Percentiles rank a stretch among this genome's conserved stretches.
These are phyloP conservation scores for Penelope pileata DNA, from an alignment of 2,113 vertebrate genomes.

Conservation along the genomic window DNA sequence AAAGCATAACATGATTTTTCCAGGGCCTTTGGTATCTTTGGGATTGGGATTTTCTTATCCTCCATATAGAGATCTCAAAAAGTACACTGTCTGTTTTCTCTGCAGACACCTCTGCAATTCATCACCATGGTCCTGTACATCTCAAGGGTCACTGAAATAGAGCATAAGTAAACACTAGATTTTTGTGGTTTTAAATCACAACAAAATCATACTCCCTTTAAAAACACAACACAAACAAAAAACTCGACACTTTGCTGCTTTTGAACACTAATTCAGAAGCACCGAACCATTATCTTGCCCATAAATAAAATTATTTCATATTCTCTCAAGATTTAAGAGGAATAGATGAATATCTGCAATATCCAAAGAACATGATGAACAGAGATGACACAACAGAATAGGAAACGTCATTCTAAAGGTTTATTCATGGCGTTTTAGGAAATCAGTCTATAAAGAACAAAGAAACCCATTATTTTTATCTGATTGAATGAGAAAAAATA, in stretches of 20 bases:
- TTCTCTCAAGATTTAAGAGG: not conserved
- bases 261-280: not conserved
- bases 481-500: not conserved
- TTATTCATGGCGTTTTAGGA: not conserved
- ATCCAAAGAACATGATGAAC: not conserved
- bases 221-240: not conserved
- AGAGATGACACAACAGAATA: not conserved
- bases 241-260: accelerated
- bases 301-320: not conserved
- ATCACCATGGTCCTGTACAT: not conserved
- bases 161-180: not conserved
- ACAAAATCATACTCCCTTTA: not conserved
- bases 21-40: not conserved
- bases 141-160: not conserved
- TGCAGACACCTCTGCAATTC: not conserved
- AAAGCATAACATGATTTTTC: not conserved
- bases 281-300: not conserved
- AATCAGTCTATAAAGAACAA: not conserved
- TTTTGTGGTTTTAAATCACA: not conserved
- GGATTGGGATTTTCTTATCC: not conserved
- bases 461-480: not conserved
- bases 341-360: not conserved
- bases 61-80: not conserved
- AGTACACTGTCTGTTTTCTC: not conserved
- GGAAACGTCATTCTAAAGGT: not conserved